Evolutionary conservation across 2,888 invertebrate species (phyloP).

Genomic region (Microchrysa polita): DNA sequence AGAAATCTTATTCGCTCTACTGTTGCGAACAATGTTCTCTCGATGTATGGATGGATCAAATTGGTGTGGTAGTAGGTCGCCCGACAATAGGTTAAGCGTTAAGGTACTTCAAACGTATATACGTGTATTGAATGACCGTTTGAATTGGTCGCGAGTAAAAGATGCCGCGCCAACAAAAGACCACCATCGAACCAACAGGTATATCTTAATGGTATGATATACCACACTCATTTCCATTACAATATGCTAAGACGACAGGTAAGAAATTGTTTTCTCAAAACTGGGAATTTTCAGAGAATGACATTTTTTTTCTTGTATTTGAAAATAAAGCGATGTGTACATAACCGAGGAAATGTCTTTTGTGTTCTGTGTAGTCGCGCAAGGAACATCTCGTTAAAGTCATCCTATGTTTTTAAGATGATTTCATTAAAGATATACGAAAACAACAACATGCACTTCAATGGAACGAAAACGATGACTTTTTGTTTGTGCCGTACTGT

Average conservation of each 20-base stretch:
- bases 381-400: too few species aligned
- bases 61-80: not conserved
- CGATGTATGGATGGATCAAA: not conserved
- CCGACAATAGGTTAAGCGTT: too few species aligned
- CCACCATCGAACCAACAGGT: constrained; percentile 1
- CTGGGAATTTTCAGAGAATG: not conserved
- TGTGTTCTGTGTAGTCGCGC: too few species aligned
- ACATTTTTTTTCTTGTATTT: not conserved
- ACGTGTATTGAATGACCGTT: not conserved
- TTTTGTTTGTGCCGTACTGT: too few species aligned
- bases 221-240: not conserved
- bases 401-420: too few species aligned
- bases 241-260: not conserved
- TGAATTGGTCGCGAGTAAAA: not conserved
- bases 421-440: too few species aligned
- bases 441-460: too few species aligned
- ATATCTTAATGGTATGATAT: not conserved
- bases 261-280: constrained; percentile 4
- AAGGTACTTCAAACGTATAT: too few species aligned
- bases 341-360: too few species aligned
- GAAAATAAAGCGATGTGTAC: too few species aligned
- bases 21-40: not conserved
- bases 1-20: not conserved
- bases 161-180: not conserved
- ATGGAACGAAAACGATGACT: too few species aligned